phyloP scores from a whole-genome alignment of 2,888 invertebrate genomes.

The Vanessa cardui region DNA sequence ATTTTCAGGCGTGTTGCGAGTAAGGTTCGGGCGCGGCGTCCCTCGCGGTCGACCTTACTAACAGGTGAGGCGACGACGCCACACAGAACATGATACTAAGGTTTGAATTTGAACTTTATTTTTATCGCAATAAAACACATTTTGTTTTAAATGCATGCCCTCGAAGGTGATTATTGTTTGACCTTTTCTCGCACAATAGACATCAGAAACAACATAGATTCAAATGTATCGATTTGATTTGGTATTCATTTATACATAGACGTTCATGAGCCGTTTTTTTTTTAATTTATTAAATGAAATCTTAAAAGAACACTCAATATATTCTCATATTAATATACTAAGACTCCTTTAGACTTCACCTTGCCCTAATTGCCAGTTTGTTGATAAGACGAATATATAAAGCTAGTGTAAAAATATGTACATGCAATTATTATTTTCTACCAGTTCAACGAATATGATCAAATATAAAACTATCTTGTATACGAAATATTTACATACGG shows the following conservation, averaged over 20 bases:
- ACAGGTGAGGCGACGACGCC: constrained; percentile 81
- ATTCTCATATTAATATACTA: too few species aligned
- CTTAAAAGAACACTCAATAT: too few species aligned
- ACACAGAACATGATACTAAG: constrained; percentile 82
- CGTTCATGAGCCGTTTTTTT: too few species aligned
- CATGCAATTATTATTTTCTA: too few species aligned
- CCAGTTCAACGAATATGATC: too few species aligned
- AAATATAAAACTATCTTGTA: neutral
- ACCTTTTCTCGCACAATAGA: constrained; percentile 18
- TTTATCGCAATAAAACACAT: constrained; percentile 34
- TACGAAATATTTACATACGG: constrained; percentile 7
- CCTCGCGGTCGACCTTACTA: constrained; percentile 80
- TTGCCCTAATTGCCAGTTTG: too few species aligned
- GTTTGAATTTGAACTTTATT: constrained; percentile 76
- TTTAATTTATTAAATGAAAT: too few species aligned
- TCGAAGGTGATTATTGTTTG: constrained; percentile 12
- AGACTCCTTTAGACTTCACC: too few species aligned
- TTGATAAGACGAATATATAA: too few species aligned
- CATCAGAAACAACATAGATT: constrained; percentile 11
- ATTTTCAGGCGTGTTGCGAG: constrained; percentile 70
- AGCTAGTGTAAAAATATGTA: too few species aligned
- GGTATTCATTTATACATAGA: neutral
- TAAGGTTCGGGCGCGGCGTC: constrained; percentile 75
- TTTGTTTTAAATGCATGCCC: constrained; percentile 20
- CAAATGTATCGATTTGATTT: constrained; percentile 7